Evolutionary conservation across 2,113 vertebrate species (phyloP), one percentile per base, ranked within the genome.

Genomic region (Dasyprocta punctata): DNA sequence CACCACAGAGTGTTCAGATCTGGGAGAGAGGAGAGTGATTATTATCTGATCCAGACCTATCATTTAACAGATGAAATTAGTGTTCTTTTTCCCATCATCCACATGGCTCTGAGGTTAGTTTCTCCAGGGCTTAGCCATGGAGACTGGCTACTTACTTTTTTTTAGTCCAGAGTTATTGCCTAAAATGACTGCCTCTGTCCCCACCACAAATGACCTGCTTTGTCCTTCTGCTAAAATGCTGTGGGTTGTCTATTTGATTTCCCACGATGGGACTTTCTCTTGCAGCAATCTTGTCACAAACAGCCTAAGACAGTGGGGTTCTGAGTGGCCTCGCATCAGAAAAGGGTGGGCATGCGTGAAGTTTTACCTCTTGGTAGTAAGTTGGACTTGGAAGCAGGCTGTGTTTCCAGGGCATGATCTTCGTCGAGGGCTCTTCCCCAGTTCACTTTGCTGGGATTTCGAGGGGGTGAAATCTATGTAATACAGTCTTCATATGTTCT

Each of bases 61-160:
- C 97, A 98, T 97, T 98, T 97, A 83, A 78, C 96, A 89, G 90
- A 96, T 94, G 96, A 96, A 97, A 97, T 97, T 90, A 92, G 96
- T 88, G 88, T 92, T 81, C 82, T 78, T 77, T 20, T 97, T 96
- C 95, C 90, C 95, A 97, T 92, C 92, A 96, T 60, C 97, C 94
- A 63, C 54, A 30, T 92, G 94, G 84, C 83, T 85, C 81, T 88
- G 94, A 90, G 97, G 88, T 97, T 97, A 86, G n/a, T 94, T 94
- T 97, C 92, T 90, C 71, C 54, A 52, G 58, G 52, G 41, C 54
- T 95, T 88, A 89, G 73, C 94, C 96, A 94, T 94, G 94, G 86
- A 96, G 52, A 28, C 61, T 84, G 60, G 36, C 69, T 94, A 82
- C n/a, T 5, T 47, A 44, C 17, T 26, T 4, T 44, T 89, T 60